These are phyloP conservation scores for Elysia crispata DNA, from an alignment of 2,888 invertebrate genomes.

Conservation along the genomic window DNA sequence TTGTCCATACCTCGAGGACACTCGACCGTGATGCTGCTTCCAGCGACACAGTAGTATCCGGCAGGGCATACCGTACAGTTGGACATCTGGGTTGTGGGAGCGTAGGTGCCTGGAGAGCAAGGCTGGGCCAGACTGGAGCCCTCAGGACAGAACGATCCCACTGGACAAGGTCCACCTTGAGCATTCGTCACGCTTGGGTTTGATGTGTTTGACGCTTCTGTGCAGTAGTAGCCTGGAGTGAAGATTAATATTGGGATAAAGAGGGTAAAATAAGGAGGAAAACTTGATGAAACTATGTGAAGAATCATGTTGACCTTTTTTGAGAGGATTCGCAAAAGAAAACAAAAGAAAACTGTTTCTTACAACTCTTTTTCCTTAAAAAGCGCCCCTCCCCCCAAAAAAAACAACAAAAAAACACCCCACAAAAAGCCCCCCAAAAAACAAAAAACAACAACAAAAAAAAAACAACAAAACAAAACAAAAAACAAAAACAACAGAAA, in stretches of 20 bases:
- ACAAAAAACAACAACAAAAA: too few relatives aligned
- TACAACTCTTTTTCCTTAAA: too few relatives aligned
- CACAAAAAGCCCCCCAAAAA: too few relatives aligned
- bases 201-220: slow-evolving; percentile 67
- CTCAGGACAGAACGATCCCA: slow-evolving; percentile 68
- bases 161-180: slow-evolving; percentile 73
- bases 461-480: too few relatives aligned
- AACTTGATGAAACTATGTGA: too few relatives aligned
- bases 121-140: slow-evolving; percentile 65
- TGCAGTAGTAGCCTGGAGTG: slow-evolving; percentile 70
- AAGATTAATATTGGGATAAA: not conserved
- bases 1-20: slow-evolving; percentile 72
- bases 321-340: too few relatives aligned
- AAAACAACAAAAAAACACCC: too few relatives aligned
- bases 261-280: too few relatives aligned
- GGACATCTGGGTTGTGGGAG: slow-evolving; percentile 59
- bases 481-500: too few relatives aligned
- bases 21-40: slow-evolving; percentile 59
- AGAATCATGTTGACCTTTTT: too few relatives aligned
- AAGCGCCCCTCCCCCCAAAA: too few relatives aligned
- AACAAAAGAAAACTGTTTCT: too few relatives aligned
- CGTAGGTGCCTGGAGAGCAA: slow-evolving; percentile 72
- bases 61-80: slow-evolving; percentile 70
- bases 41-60: slow-evolving; percentile 71
- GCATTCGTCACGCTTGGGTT: slow-evolving; percentile 59